These are phyloP conservation scores for Eupithecia pulchellata DNA, from an alignment of 2,888 invertebrate genomes.

Conservation along the genomic window DNA sequence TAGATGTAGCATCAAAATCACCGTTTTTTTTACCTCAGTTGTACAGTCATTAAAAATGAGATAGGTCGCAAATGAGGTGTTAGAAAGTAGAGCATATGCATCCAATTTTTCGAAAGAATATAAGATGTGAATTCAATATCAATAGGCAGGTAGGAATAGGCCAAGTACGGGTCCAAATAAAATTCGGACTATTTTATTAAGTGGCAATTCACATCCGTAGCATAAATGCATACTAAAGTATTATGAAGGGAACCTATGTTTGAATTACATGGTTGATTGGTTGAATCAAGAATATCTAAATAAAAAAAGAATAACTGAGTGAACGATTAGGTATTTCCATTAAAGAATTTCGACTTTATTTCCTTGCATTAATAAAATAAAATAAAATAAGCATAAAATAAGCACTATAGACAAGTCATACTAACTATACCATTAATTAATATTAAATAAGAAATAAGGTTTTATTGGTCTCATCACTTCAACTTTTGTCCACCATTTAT, in stretches of 20 bases:
- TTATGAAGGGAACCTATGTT: neutral
- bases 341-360: neutral
- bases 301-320: neutral
- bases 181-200: neutral
- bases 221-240: neutral
- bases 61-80: neutral
- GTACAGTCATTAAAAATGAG: neutral
- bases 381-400: too few species aligned
- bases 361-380: neutral
- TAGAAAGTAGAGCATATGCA: neutral
- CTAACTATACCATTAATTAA: too few species aligned
- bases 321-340: too few species aligned
- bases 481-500: too few species aligned
- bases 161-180: neutral
- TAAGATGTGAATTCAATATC: neutral
- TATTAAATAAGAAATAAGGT: too few species aligned
- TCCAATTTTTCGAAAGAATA: neutral
- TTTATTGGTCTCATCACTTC: too few species aligned
- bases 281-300: neutral
- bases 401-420: too few species aligned
- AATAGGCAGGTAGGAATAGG: too few species aligned
- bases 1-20: conserved; percentile 43
- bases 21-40: neutral
- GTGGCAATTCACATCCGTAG: neutral
- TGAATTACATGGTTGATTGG: neutral